Base-by-base conservation (phyloP, 2,888 invertebrate genomes). In the Chorisops tibialis region DNA sequence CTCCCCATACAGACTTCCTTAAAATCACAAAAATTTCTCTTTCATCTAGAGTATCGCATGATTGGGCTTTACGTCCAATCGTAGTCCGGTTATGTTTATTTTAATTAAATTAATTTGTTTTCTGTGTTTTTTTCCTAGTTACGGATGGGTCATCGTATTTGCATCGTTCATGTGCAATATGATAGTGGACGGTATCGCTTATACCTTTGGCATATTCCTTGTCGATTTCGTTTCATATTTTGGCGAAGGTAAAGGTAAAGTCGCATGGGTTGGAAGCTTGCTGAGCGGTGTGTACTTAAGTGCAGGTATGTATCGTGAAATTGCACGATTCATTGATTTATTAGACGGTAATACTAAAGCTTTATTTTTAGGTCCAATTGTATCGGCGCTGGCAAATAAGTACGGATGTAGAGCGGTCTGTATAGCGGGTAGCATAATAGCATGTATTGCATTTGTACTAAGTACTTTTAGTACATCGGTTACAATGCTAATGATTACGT, bases 181-280 rank as follows among this genome's bases (percentile, higher is more conserved):
- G 82, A 91, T 98, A 70, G 96, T 99, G 62, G 98, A 99, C 78
- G 99, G 95, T 70, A 95, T 99, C 67, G 93, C 96, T n/a, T 98
- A 97, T 79, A 94, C 96, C 6, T 99, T 98, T 78, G 97, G 98
- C 59, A 90, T 97, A 73, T 93, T 94, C 81, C 83, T 94, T 49
- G 83, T 85, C 24, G 87, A 90, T 72, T 87, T 94, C 71, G 90
- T 90, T 65, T 80, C 79, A 2, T 87, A 87, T 74, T 99, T 93
- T 75, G 87, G 87, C 21, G 91, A 90, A 73, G 90, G 92, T 59
- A 91, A 90, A 72, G 92, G 92, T 60, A 92, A 87, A 67, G 89
- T 90, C 38, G 93, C 97, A 51, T 93, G 95, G 91, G 92, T 95
- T 62, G 96, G 96, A 68, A 96, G 96, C 68, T 83, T 97, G 59